Evolutionary conservation across 1,140 invertebrate species (phyloP).

Genomic region (Zaprionus gabonicus): DNA sequence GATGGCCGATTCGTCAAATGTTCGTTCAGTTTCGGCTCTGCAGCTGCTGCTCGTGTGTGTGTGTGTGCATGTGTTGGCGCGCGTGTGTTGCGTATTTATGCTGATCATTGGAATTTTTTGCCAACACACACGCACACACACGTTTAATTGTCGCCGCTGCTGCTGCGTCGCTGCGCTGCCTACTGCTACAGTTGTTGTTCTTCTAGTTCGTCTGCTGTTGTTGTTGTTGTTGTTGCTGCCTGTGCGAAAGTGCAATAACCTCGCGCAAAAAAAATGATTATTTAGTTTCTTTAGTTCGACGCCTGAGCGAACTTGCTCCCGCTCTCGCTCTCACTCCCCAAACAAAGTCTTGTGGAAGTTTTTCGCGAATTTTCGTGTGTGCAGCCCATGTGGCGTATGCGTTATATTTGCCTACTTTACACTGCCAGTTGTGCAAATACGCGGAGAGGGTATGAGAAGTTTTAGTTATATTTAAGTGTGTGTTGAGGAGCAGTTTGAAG

Average conservation of each 20-base stretch:
- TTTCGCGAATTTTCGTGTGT: constrained; percentile 16
- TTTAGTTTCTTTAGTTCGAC: constrained; percentile 37
- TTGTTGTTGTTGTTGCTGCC: constrained; percentile 31
- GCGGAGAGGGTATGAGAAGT: not conserved
- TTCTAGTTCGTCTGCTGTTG: constrained; percentile 25
- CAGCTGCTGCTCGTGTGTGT: constrained; percentile 40
- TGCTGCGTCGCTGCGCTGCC: constrained; percentile 57
- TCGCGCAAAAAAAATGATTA: constrained; percentile 49
- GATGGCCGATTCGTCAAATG: constrained; percentile 34
- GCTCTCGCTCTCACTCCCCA: not conserved
- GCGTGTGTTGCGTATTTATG: constrained; percentile 74
- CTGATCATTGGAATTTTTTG: constrained; percentile 77
- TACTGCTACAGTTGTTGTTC: constrained; percentile 46
- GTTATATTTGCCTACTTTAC: constrained; percentile 38
- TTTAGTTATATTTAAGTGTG: not conserved
- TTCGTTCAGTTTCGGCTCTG: constrained; percentile 36
- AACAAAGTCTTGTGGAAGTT: not conserved
- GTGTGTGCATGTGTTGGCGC: constrained; percentile 55
- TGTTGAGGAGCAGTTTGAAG: no score
- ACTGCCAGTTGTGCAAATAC: constrained; percentile 32
- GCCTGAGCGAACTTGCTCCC: constrained; percentile 32
- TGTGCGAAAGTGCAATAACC: constrained; percentile 78
- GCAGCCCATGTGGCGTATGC: constrained; percentile 58
- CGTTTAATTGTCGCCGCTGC: constrained; percentile 58
- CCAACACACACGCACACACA: constrained; percentile 38